These are phyloP conservation scores for Cataglyphis rosenhaueri DNA, from an alignment of 2,888 invertebrate species.

Conservation along the genomic window DNA sequence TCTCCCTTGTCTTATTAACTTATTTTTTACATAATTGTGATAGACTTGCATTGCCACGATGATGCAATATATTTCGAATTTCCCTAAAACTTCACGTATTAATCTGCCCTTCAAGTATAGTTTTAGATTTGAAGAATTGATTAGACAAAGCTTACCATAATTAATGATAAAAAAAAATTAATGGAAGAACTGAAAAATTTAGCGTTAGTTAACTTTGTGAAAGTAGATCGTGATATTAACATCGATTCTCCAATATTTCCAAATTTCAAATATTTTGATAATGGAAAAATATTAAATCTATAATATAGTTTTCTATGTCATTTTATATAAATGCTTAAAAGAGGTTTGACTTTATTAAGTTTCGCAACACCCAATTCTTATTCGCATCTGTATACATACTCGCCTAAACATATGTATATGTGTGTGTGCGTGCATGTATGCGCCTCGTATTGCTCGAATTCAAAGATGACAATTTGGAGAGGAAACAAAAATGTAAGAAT, in stretches of 20 bases:
- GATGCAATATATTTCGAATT: neutral
- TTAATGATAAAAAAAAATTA: neutral
- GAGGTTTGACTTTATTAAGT: constrained; percentile 14
- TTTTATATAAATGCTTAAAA: neutral
- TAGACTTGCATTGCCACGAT: constrained; percentile 7
- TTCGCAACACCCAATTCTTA: constrained; percentile 52
- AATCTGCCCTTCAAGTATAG: neutral
- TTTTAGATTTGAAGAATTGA: neutral
- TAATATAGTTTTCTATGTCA: neutral
- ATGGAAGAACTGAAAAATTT: neutral
- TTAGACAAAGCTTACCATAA: neutral
- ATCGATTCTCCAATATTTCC: neutral
- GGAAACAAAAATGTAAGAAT: constrained; percentile 32
- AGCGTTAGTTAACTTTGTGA: neutral
- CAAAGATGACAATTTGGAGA: constrained; percentile 52
- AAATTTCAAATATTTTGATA: constrained; percentile 4
- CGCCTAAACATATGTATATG: constrained; percentile 48
- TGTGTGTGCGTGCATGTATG: constrained; percentile 40
- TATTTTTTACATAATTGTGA: neutral
- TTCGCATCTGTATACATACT: constrained; percentile 58
- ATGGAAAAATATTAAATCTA: constrained; percentile 27
- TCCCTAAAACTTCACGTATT: neutral
- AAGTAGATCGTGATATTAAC: neutral
- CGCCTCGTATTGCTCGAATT: constrained; percentile 63
- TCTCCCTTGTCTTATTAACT: constrained; percentile 7